Base-by-base conservation (phyloP, 2,113 vertebrate species). In the Nothoprocta perdicaria region DNA sequence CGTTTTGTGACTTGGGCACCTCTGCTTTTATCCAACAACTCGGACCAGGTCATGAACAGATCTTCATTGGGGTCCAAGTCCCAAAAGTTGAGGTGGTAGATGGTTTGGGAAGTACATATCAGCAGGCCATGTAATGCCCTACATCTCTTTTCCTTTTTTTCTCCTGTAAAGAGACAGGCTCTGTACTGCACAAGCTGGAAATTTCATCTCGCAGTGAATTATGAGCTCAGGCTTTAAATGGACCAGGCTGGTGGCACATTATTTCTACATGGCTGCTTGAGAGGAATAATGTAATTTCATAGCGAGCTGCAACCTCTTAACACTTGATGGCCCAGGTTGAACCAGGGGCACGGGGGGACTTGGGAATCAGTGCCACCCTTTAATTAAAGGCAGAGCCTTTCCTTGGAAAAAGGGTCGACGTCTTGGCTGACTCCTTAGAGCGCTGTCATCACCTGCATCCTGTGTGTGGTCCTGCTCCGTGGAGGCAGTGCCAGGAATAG, bases 361-460 rank as follows among this genome's bases (percentile, higher is more conserved):
- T 76, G 12, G 22, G 72, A 35, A 40, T 68, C 29, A 19, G 6
- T 87, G 61, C 60, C 40, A 3, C 60, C 43, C 3, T 73, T 29
- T 90, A 50, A 58, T 53, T 69, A 68, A 68, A 93, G 69, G 52
- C 67, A 78, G 71, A 84, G 46, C 13, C 90, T 74, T 65, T 84
- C 23, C 23, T 22, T 62, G 35, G 40, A 80, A 58, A 61, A 53
- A 65, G 80, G 16, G 48, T 27, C 53, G 10, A 1, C 79, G 22
- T 84, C 68, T 84, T 91, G 43, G 9, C 33, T 84, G 69, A 65
- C 80, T 67, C 66, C n/a, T 68, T 75, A 78, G 78, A 81, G 65
- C 35, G 40, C n/a, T 9, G 33, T 83, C 65, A 24, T 81, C 5
- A 1, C 38, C 5, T 0, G 0, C 35, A 19, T 68, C 67, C 58